Conservation (phyloP, 2,113 vertebrate genomes). For the Toxostoma redivivum region DNA sequence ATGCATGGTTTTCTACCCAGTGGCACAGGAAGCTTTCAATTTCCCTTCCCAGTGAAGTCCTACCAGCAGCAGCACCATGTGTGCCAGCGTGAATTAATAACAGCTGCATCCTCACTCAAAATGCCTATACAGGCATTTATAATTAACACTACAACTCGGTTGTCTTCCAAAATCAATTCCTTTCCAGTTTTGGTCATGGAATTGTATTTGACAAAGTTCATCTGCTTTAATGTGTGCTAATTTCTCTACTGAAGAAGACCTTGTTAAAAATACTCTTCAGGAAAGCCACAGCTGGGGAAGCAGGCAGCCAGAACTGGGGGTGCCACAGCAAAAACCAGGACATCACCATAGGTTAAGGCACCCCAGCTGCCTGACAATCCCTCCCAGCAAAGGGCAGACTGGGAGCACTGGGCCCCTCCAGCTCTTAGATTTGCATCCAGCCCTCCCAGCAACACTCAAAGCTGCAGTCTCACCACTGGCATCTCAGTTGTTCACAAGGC, state of each 20-base stretch:
- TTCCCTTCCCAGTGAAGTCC: neutral
- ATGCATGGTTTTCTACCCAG: neutral
- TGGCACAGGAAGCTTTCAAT: neutral
- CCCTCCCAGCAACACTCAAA: neutral
- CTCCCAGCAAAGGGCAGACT: neutral
- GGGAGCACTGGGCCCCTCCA: neutral
- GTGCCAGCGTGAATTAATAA: neutral
- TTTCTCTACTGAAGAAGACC: neutral
- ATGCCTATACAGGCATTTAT: conserved; percentile 10
- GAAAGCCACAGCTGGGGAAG: neutral
- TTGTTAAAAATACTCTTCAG: neutral
- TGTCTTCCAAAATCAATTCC: conserved; percentile 48
- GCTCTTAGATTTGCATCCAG: neutral
- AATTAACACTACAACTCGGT: conserved; percentile 15
- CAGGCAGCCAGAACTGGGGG: neutral
- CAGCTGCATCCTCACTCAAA: neutral
- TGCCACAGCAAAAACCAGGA: neutral
- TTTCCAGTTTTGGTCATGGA: neutral
- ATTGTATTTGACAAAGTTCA: conserved; percentile 44
- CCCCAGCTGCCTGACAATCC: neutral
- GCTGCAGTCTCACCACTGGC: neutral
- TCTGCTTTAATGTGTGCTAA: neutral
- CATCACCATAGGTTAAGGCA: neutral
- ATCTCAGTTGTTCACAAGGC: neutral
- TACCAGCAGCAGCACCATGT: neutral